phyloP scores from a whole-genome alignment of 2,888 invertebrate genomes.

The Megaustenia siamemsis region DNA sequence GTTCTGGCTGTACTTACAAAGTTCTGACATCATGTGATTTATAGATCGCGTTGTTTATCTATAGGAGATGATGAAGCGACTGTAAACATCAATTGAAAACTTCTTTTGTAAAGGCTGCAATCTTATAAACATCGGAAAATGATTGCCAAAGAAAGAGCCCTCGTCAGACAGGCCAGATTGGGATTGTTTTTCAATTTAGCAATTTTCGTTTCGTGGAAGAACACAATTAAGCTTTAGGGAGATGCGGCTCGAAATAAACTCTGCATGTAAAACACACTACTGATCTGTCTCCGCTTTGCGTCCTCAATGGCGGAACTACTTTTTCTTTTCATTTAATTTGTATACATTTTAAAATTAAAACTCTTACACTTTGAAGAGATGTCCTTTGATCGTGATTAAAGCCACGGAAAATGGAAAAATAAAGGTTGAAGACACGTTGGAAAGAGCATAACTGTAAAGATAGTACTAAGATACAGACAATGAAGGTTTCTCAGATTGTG shows the following conservation, averaged over 20 bases:
- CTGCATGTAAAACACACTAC: background rate
- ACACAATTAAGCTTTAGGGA: background rate
- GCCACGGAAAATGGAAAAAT: no score
- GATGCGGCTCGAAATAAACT: background rate
- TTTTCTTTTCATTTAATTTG: no score
- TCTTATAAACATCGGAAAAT: background rate
- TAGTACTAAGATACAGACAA: no score
- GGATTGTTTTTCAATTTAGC: conserved; percentile 1
- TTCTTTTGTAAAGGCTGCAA: background rate
- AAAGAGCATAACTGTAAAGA: no score
- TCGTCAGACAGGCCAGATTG: background rate
- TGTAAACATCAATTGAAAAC: conserved; percentile 1
- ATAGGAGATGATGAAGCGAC: background rate
- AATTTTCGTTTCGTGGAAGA: background rate
- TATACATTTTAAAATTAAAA: no score
- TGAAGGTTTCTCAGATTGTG: no score
- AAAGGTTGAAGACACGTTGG: no score
- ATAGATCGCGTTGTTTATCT: background rate
- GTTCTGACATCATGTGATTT: background rate
- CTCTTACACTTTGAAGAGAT: no score
- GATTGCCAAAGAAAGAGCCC: background rate
- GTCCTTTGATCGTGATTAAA: no score
- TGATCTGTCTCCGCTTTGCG: background rate
- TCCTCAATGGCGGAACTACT: background rate
- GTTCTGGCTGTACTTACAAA: background rate